Evolutionary conservation across 2,797 vertebrate species (phyloP).

Genomic region (Leontopithecus rosalia): DNA sequence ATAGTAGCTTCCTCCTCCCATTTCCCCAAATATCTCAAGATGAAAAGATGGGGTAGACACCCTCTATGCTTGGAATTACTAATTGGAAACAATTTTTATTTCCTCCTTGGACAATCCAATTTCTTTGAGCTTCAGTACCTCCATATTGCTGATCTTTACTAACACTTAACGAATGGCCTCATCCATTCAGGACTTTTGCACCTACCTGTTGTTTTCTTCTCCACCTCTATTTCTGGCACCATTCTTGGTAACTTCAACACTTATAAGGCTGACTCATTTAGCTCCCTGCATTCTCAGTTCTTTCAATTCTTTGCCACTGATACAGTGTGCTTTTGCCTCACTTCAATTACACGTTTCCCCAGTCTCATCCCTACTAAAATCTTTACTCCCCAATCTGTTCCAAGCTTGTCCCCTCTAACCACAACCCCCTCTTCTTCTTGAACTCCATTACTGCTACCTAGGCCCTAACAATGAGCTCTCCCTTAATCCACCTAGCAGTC

Average conservation of each 20-base stretch:
- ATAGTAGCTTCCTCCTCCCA: background rate
- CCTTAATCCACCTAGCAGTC: background rate
- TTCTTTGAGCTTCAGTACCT: background rate
- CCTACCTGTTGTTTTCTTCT: background rate
- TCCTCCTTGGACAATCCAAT: background rate
- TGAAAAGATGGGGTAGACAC: background rate
- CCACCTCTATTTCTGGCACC: background rate
- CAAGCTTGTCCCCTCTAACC: background rate
- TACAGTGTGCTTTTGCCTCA: background rate
- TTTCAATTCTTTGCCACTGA: background rate
- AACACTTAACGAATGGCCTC: background rate
- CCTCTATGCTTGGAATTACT: background rate
- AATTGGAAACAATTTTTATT: background rate
- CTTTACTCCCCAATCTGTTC: background rate
- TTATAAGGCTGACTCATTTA: background rate
- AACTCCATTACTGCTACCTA: background rate
- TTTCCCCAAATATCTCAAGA: background rate
- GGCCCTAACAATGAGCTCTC: background rate
- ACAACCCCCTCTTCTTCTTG: background rate
- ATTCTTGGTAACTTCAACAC: background rate
- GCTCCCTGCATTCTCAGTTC: background rate
- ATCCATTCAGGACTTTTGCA: background rate
- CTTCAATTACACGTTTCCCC: rapidly evolving
- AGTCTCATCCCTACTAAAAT: background rate
- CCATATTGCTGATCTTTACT: background rate